Evolutionary conservation across 2,888 invertebrate genomes (phyloP).

Genomic region (Acleris emargana): DNA sequence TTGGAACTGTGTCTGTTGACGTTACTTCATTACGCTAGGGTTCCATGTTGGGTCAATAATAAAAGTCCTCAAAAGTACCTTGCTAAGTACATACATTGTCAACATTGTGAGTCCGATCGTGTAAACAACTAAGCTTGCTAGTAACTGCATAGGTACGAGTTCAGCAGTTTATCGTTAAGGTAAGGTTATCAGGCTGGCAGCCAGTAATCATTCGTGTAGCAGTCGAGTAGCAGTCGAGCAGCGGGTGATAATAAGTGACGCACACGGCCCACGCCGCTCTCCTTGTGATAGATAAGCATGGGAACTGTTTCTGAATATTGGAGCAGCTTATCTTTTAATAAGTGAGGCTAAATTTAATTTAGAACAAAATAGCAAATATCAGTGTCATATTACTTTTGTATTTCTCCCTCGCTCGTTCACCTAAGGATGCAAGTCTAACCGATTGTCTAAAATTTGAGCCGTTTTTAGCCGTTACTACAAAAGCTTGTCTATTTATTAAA

Average conservation of each 20-base stretch:
- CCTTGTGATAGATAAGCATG: slow-evolving; percentile 21
- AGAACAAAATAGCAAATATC: too few relatives aligned
- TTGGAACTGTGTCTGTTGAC: too few relatives aligned
- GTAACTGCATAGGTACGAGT: slow-evolving; percentile 14
- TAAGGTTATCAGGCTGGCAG: slow-evolving; percentile 27
- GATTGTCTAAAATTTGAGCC: too few relatives aligned
- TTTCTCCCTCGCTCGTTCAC: too few relatives aligned
- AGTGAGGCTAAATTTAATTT: neutral
- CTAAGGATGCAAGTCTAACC: too few relatives aligned
- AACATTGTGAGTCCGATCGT: neutral
- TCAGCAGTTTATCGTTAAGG: slow-evolving; percentile 19
- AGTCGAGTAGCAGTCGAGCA: slow-evolving; percentile 7
- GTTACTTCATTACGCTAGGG: too few relatives aligned
- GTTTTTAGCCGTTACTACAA: too few relatives aligned
- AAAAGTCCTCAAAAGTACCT: too few relatives aligned
- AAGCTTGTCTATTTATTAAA: too few relatives aligned
- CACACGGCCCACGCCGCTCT: slow-evolving; percentile 25
- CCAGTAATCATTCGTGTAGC: slow-evolving; percentile 14
- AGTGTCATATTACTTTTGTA: too few relatives aligned
- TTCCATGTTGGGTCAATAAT: too few relatives aligned
- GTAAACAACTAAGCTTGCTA: slow-evolving; percentile 3
- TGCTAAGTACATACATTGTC: too few relatives aligned
- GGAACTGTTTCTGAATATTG: slow-evolving; percentile 1
- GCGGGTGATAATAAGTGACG: slow-evolving; percentile 26
- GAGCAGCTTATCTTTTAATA: neutral